Evolutionary conservation across 2,113 vertebrate species (phyloP).

Genomic region (Galeopterus variegatus): DNA sequence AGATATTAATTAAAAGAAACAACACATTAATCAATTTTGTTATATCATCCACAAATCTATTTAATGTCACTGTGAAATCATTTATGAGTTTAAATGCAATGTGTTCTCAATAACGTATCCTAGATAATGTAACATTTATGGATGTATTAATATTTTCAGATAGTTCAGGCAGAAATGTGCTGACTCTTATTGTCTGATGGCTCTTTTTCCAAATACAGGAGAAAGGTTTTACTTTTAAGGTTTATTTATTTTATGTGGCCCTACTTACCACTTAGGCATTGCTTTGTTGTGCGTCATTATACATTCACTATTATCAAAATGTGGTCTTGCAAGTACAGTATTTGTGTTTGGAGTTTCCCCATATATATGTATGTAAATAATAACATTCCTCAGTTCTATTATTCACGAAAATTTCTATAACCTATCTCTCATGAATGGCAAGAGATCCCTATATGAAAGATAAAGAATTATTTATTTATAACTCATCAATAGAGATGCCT

Average conservation of each 20-base stretch:
- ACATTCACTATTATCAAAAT: not conserved
- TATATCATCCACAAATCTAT: not conserved
- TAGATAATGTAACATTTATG: not conserved
- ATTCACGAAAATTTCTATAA: not conserved
- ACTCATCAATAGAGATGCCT: not conserved
- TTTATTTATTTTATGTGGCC: not conserved
- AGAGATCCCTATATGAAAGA: not conserved
- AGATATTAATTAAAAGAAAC: not conserved
- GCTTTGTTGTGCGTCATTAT: not conserved
- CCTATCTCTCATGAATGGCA: not conserved
- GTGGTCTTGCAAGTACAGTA: not conserved
- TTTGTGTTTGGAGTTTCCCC: not conserved
- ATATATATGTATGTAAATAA: not conserved
- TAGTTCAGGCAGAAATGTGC: not conserved
- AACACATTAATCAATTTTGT: not conserved
- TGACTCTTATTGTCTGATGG: not conserved
- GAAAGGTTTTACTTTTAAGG: not conserved
- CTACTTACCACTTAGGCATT: not conserved
- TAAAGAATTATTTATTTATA: not conserved
- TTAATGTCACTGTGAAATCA: not conserved
- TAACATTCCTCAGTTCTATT: not conserved
- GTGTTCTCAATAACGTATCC: not conserved
- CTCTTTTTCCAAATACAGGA: not conserved
- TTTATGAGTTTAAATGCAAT: not conserved
- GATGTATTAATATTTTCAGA: not conserved